Conservation (phyloP, 2,888 invertebrate species). For the Abscondita cerata region DNA sequence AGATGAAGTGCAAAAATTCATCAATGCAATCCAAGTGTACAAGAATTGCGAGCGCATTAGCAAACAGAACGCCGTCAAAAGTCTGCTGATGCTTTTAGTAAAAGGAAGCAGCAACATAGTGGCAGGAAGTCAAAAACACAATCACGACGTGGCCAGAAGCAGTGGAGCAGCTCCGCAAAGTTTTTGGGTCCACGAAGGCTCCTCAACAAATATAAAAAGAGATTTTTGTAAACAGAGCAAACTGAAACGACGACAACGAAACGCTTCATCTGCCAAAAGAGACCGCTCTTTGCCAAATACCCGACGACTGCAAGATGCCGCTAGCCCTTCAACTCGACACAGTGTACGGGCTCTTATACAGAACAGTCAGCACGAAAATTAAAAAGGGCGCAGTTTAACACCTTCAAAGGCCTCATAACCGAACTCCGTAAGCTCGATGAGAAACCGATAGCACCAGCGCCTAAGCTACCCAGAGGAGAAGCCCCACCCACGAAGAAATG, state of each 20-base stretch:
- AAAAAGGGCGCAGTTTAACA: not conserved
- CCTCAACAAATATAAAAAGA: not conserved
- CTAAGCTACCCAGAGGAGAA: not conserved
- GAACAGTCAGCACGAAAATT: not conserved
- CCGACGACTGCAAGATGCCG: not conserved
- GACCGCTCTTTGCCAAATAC: not conserved
- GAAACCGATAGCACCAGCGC: no score
- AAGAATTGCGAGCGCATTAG: not conserved
- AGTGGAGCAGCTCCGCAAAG: not conserved
- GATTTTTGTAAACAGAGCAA: not conserved
- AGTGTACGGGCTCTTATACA: not conserved
- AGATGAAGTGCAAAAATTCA: not conserved
- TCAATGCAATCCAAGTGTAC: not conserved
- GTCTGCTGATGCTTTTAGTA: not conserved
- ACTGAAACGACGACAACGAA: not conserved
- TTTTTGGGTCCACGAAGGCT: not conserved
- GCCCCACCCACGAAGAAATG: not conserved
- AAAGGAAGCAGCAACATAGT: not conserved
- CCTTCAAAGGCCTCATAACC: not conserved
- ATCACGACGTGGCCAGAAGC: not conserved
- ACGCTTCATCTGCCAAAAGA: conserved; percentile 4
- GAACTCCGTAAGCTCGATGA: not conserved
- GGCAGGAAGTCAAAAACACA: not conserved
- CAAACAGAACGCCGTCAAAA: no score
- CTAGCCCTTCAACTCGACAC: not conserved